A percentile compares a stretch with the other conserved stretches of the same genome.
Conservation (phyloP, 1,140 invertebrate species). For the Cylas formicarius region DNA sequence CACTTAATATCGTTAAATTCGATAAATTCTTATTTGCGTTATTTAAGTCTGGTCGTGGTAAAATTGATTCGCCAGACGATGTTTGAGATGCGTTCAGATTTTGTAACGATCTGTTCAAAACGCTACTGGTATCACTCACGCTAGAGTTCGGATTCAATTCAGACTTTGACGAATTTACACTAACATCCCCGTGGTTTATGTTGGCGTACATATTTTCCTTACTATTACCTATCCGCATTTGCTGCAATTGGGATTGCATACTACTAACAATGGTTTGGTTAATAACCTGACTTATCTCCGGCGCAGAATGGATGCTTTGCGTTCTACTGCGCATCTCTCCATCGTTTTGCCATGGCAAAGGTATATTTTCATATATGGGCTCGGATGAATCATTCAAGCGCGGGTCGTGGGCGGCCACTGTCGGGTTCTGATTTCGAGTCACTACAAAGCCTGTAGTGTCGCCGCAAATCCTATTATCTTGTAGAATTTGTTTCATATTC, state of each 20-base stretch:
- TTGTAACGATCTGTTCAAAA: conserved; percentile 22
- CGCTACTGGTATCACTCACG: conserved; percentile 18
- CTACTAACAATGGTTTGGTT: conserved; percentile 33
- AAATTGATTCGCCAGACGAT: too few relatives aligned
- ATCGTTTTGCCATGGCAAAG: conserved; percentile 53
- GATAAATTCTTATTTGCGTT: too few relatives aligned
- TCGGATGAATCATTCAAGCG: conserved; percentile 48
- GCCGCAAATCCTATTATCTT: conserved; percentile 42
- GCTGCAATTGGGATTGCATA: conserved; percentile 29
- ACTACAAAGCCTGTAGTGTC: conserved; percentile 45
- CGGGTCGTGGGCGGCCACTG: conserved; percentile 30
- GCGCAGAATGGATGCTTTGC: conserved; percentile 59
- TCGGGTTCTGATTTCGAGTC: conserved; percentile 43
- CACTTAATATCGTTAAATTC: too few relatives aligned
- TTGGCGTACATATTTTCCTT: conserved; percentile 37
- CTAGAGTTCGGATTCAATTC: conserved; percentile 23
- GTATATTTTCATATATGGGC: conserved; percentile 74
- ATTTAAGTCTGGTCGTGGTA: too few relatives aligned
- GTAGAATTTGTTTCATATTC: conserved; percentile 42
- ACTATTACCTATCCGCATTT: conserved; percentile 18
- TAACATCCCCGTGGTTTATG: conserved; percentile 22
- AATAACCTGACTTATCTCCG: conserved; percentile 47
- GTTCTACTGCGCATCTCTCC: conserved; percentile 50
- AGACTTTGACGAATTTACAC: conserved; percentile 25
- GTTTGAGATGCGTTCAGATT: too few relatives aligned